Conservation (phyloP, 2,888 invertebrate species). For the Tenodera sinensis region DNA sequence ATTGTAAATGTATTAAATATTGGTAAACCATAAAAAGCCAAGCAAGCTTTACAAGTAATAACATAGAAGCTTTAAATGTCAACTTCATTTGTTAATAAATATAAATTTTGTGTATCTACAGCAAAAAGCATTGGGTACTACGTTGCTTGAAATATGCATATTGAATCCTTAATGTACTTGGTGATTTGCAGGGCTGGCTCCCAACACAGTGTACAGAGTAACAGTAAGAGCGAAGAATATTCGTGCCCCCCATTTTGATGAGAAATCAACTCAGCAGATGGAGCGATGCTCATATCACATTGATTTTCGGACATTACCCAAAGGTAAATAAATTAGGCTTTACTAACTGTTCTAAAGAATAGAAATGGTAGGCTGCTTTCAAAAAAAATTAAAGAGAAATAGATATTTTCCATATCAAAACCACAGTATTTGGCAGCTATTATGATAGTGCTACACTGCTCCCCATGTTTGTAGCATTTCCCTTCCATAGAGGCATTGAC, state of each 20-base stretch:
- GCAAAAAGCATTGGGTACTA: too few species aligned
- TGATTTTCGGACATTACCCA: slow-evolving; percentile 92
- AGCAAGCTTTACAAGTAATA: too few species aligned
- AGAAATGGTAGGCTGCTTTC: neutral
- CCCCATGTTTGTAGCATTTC: neutral
- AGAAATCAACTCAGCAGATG: slow-evolving; percentile 60
- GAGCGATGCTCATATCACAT: slow-evolving; percentile 74
- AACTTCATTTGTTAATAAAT: too few species aligned
- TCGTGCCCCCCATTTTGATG: slow-evolving; percentile 59
- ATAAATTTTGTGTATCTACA: too few species aligned
- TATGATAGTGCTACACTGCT: neutral
- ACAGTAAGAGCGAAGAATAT: slow-evolving; percentile 93
- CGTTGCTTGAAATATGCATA: neutral
- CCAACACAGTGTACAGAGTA: slow-evolving; percentile 94
- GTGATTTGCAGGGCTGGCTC: slow-evolving; percentile 67
- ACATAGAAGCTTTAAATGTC: too few species aligned
- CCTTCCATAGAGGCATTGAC: neutral
- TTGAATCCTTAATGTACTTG: neutral
- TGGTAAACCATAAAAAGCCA: too few species aligned
- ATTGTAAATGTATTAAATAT: too few species aligned
- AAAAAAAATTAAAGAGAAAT: neutral
- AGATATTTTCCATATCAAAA: neutral
- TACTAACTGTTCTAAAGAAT: neutral
- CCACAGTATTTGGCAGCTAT: neutral
- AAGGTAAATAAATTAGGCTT: slow-evolving; percentile 53